These are phyloP conservation scores for Rhabdornis inornatus DNA, from an alignment of 2,113 vertebrate genomes.

Conservation along the genomic window DNA sequence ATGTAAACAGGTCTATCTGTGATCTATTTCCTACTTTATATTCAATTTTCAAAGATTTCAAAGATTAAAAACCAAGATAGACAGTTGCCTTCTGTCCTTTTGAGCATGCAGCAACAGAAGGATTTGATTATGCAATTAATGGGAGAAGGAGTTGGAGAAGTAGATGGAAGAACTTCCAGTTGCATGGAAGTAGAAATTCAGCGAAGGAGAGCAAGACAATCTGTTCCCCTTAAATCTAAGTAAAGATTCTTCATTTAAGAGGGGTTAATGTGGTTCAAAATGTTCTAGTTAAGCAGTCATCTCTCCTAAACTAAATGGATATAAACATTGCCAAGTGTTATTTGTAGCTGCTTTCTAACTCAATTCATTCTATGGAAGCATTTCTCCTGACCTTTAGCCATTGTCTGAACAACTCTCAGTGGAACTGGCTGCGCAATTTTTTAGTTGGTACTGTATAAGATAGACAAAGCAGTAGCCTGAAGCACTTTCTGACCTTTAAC, in stretches of 20 bases:
- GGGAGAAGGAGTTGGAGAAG: not conserved
- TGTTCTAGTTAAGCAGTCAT: not conserved
- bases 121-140: accelerated
- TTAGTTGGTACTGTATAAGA: not conserved
- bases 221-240: not conserved
- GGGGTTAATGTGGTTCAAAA: not conserved
- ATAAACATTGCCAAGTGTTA: not conserved
- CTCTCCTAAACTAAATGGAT: not conserved
- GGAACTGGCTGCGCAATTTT: not conserved
- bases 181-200: not conserved
- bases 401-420: not conserved
- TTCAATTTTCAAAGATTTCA: not conserved
- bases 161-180: not conserved
- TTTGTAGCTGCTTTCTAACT: not conserved
- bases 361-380: not conserved
- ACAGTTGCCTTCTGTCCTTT: not conserved
- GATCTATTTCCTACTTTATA: not conserved
- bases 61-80: not conserved
- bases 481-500: constrained; percentile 46
- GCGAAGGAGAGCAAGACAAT: not conserved
- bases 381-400: not conserved
- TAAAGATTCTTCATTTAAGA: not conserved
- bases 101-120: not conserved
- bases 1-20: not conserved
- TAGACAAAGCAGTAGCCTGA: not conserved